Evolutionary conservation across 2,113 vertebrate species (phyloP).

Genomic region (Mormyrus lacerda): DNA sequence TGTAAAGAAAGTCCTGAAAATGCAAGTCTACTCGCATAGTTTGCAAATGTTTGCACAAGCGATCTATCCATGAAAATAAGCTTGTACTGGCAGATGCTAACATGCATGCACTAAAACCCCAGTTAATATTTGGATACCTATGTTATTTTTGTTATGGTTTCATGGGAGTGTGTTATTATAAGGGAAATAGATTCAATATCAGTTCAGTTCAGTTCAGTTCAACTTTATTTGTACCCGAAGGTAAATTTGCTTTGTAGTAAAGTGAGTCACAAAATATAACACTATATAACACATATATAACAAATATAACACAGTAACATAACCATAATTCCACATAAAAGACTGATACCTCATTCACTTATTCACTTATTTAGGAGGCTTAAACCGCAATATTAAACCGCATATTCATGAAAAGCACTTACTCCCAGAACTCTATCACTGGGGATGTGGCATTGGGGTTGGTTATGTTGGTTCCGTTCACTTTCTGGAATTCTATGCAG

Average conservation of each 20-base stretch:
- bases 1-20: background rate
- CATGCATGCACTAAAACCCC: background rate
- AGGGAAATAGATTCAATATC: background rate
- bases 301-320: too few relatives aligned
- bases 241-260: too few relatives aligned
- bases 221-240: too few relatives aligned
- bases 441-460: slow-evolving; percentile 86
- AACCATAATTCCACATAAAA: too few relatives aligned
- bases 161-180: background rate
- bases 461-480: slow-evolving; percentile 84
- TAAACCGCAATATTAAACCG: background rate
- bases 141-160: background rate
- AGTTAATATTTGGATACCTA: background rate
- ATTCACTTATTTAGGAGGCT: too few relatives aligned
- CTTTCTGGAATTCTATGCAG: slow-evolving; percentile 86
- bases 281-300: too few relatives aligned
- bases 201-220: too few relatives aligned
- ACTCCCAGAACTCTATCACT: slow-evolving; percentile 99
- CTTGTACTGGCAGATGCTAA: background rate
- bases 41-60: background rate
- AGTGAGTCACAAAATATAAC: too few relatives aligned
- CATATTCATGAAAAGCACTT: slow-evolving; percentile 58
- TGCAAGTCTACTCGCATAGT: background rate
- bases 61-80: background rate
- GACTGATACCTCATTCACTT: too few relatives aligned